phyloP scores from a whole-genome alignment of 2,113 vertebrate genomes.

The Plestiodon gilberti region DNA sequence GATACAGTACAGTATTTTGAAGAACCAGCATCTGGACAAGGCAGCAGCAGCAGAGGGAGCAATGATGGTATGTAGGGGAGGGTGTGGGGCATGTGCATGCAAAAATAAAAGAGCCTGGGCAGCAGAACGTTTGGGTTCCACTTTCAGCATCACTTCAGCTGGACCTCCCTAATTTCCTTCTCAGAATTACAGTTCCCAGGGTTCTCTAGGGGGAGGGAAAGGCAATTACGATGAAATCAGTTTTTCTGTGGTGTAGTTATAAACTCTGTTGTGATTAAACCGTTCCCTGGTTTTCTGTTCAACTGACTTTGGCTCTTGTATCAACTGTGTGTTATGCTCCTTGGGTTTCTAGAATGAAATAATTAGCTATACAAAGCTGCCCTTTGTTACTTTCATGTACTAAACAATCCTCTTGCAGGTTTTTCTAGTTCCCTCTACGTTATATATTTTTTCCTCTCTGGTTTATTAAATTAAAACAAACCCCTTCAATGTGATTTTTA shows the following conservation, averaged over 20 bases:
- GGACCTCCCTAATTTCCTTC: not conserved
- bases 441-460: constrained; percentile 18
- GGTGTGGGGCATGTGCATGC: too few relatives aligned
- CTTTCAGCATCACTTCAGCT: too few relatives aligned
- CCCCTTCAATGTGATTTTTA: constrained; percentile 23
- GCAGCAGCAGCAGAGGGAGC: too few relatives aligned
- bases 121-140: too few relatives aligned
- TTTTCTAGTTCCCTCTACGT: constrained; percentile 48
- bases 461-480: constrained; percentile 48
- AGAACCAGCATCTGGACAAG: too few relatives aligned
- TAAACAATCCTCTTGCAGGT: constrained; percentile 36
- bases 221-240: not conserved
- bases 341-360: constrained; percentile 38
- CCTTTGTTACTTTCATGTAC: constrained; percentile 65
- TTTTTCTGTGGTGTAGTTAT: not conserved
- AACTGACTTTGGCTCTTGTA: not conserved
- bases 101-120: too few relatives aligned
- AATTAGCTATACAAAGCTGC: constrained; percentile 53
- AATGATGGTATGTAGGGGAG: too few relatives aligned
- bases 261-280: not conserved
- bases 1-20: too few relatives aligned
- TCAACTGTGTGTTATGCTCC: constrained; percentile 9
- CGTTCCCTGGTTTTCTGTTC: not conserved
- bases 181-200: not conserved
- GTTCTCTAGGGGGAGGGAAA: not conserved